Conservation (phyloP, 2,113 vertebrate genomes). For the Probosciger aterrimus region DNA sequence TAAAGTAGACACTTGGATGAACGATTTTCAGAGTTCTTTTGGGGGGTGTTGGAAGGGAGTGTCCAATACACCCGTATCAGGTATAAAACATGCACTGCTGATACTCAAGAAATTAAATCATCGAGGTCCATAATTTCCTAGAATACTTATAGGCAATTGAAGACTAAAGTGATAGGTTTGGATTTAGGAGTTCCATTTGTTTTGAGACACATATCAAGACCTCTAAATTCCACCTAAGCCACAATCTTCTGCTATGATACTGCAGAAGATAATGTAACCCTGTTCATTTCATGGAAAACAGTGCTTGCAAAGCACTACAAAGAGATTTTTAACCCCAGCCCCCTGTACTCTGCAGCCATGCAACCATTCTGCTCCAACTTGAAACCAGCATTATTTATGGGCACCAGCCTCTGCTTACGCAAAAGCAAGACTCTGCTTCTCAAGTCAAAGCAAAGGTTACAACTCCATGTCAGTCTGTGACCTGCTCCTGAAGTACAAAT, state of each 20-base stretch:
- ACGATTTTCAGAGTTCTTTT: background rate
- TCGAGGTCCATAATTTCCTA: background rate
- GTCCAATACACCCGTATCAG: background rate
- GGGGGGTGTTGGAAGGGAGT: background rate
- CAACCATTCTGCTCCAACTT: background rate
- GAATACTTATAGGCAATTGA: background rate
- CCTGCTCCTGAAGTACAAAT: background rate
- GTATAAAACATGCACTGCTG: background rate
- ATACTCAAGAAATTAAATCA: background rate
- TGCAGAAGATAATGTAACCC: accelerated
- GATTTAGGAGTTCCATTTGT: background rate
- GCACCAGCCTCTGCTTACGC: background rate
- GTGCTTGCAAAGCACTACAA: background rate
- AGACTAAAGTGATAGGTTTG: background rate
- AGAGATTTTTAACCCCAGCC: background rate
- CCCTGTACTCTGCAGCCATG: background rate
- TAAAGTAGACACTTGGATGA: background rate
- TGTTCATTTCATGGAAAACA: background rate
- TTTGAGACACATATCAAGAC: background rate
- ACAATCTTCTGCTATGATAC: background rate
- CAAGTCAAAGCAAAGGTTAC: background rate
- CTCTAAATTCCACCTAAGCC: background rate
- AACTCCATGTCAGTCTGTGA: background rate
- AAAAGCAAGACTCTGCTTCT: background rate
- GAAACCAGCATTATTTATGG: background rate